phyloP scores from a whole-genome alignment of 2,797 vertebrate genomes.

The Oreortyx pictus region DNA sequence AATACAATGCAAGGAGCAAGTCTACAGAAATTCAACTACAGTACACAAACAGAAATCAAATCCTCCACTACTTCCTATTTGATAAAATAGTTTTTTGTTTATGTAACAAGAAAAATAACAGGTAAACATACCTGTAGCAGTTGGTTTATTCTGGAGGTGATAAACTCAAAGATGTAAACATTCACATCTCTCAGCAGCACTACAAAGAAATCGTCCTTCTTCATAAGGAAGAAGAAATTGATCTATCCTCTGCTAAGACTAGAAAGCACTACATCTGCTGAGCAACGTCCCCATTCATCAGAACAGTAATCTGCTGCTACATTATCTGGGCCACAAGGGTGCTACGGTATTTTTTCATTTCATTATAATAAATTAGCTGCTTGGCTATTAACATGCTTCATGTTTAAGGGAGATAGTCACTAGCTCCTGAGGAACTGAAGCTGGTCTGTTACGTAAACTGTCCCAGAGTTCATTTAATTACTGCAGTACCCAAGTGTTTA shows the following conservation, averaged over 20 bases:
- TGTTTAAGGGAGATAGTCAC: slow-evolving; percentile 20
- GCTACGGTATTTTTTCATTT: slow-evolving; percentile 34
- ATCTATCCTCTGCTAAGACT: slow-evolving; percentile 16
- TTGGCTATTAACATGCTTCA: slow-evolving; percentile 29
- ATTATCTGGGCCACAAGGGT: slow-evolving; percentile 7
- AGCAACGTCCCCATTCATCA: slow-evolving; percentile 34
- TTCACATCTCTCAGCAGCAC: not conserved
- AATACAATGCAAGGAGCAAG: accelerated
- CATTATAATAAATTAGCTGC: slow-evolving; percentile 52
- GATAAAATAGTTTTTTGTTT: not conserved
- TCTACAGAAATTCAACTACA: not conserved
- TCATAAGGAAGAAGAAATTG: slow-evolving; percentile 30
- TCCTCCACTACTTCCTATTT: not conserved
- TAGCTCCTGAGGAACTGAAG: slow-evolving; percentile 25
- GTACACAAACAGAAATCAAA: not conserved
- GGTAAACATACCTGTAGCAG: not conserved
- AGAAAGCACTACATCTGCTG: slow-evolving; percentile 21
- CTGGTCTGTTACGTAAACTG: not conserved
- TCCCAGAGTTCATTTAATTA: slow-evolving; percentile 62
- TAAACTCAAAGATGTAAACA: slow-evolving; percentile 12
- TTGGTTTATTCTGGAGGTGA: not conserved
- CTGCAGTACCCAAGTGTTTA: slow-evolving; percentile 51
- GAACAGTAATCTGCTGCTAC: slow-evolving; percentile 37
- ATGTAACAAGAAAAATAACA: slow-evolving; percentile 3
- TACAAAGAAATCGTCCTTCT: slow-evolving; percentile 26